Base-by-base conservation (phyloP, 2,113 vertebrate genomes). In the Sebastes fasciatus region DNA sequence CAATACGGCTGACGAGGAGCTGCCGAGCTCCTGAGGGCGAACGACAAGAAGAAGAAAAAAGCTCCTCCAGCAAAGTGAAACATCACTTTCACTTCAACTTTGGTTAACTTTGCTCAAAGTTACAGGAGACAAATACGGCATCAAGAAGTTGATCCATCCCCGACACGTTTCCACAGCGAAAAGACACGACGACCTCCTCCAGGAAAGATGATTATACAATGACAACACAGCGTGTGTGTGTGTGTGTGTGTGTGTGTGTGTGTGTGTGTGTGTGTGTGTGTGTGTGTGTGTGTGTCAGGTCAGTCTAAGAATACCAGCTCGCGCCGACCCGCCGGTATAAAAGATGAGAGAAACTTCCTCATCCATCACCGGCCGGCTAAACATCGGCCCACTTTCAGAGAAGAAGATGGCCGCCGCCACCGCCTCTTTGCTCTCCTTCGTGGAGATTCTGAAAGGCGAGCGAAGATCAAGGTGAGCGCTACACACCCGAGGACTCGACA, bases 301-400 rank as follows among this genome's bases (percentile, higher is more conserved):
- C 73, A 71, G 84, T 88, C 86, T 90, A 91, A 91, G 86, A 85
- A 91, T 88, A 87, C 74, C 80, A 49, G 84, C 86, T 68, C 63
- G 21, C n/a, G 5, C 60, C 61, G 54, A 58, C 12, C 58, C 2
- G 12, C 63, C 0, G 1, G 14, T 45, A 46, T 80, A 70, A 87
- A 83, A 83, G 51, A 85, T 87, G 69, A n/a, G 23, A 78, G 68
- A 77, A 72, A 65, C 16, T 7, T 73, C 51, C 48, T 79, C 87
- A 90, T 92, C 78, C n/a, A 88, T 92, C 86, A 88, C n/a, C 74
- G 11, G 80, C 57, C 1, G 52, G 60, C 65, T 55, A 42, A 54
- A 89, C 64, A 14, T 73, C n/a, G 82, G n/a, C 70, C 86, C 86
- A 90, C 79, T 86, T 86, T 74, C 49, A 68, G 34, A 58, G 52